phyloP scores from a whole-genome alignment of 2,113 vertebrate genomes.

The Poecile atricapillus region DNA sequence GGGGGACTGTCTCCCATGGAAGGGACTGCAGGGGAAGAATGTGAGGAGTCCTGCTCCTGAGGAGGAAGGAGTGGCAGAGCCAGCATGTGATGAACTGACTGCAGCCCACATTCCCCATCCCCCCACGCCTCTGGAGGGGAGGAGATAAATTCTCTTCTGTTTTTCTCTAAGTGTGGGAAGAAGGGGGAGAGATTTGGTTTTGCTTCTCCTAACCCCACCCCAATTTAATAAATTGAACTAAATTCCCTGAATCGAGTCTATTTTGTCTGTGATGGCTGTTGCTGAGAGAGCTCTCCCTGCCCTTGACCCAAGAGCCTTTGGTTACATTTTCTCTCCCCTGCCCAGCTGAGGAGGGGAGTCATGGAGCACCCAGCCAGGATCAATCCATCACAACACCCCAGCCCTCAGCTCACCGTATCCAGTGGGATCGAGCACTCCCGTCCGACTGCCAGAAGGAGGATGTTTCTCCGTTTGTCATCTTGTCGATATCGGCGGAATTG shows the following conservation, averaged over 20 bases:
- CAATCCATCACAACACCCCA: background rate
- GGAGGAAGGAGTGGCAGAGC: background rate
- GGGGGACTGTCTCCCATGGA: background rate
- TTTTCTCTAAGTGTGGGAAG: background rate
- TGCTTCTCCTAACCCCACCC: background rate
- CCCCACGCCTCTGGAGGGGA: background rate
- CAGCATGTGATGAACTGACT: background rate
- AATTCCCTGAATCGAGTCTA: background rate
- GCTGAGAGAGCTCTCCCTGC: background rate
- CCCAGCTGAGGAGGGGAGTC: background rate
- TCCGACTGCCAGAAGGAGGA: slow-evolving; percentile 96
- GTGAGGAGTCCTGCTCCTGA: background rate
- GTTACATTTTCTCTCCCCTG: background rate
- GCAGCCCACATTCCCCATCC: background rate
- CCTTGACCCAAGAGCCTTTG: background rate
- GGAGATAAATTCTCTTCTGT: background rate
- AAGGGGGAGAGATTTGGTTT: background rate
- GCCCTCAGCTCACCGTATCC: slow-evolving; percentile 83
- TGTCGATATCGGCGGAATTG: slow-evolving; percentile 86
- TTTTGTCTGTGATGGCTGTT: background rate
- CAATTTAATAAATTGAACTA: background rate
- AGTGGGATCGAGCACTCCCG: slow-evolving; percentile 93
- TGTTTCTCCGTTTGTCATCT: slow-evolving; percentile 95
- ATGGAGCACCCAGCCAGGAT: background rate
- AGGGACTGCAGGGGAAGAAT: background rate